Base-by-base conservation (phyloP, 2,113 vertebrate genomes). In the Alligator sinensis region DNA sequence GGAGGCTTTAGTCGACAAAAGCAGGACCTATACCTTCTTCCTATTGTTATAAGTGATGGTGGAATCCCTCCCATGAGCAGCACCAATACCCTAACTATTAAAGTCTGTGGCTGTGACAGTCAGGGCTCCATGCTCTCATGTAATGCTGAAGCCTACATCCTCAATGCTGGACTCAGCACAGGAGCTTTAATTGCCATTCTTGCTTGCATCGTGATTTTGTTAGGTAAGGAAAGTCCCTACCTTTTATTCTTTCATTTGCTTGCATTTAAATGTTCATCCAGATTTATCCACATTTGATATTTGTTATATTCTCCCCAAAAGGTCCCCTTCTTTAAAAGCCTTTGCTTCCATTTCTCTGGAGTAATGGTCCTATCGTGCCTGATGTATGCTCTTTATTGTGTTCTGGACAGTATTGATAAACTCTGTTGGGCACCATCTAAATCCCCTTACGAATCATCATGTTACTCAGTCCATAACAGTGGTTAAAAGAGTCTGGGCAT, bases 141-240 rank as follows among this genome's bases (percentile, higher is more conserved):
- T 85, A 99, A 98, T 0, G 98, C 98, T 0, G 99, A 99, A 91
- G 99, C 99, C 58, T 98, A 99, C 64, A 95, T 98, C 11, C 98
- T 99, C 21, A 98, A 98, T 0, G 99, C 99, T 0, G 99, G 99
- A 0, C 98, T 99, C 58, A 99, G 99, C 98, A 99, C 99, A 0
- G 99, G 99, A 1, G 99, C 99, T 1, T 98, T 99, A 57, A 98
- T 99, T 1, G 99, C 99, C 88, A 99, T 99, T 91, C 98, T 99
- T 4, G 99, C 99, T 91, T 99, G 99, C 87, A 99, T 99, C 7
- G 98, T 99, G 94, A 99, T 99, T 17, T 97, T 99, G 25, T 93
- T 99, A 55, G 99, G 99, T 99, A 97, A 98, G 97, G 22, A 19
- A 15, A 5, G 13, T 55, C 12, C 17, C 34, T 18, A 27, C 5